Conservation (phyloP, 2,797 vertebrate genomes). For the Melanotaenia maccullochi region DNA sequence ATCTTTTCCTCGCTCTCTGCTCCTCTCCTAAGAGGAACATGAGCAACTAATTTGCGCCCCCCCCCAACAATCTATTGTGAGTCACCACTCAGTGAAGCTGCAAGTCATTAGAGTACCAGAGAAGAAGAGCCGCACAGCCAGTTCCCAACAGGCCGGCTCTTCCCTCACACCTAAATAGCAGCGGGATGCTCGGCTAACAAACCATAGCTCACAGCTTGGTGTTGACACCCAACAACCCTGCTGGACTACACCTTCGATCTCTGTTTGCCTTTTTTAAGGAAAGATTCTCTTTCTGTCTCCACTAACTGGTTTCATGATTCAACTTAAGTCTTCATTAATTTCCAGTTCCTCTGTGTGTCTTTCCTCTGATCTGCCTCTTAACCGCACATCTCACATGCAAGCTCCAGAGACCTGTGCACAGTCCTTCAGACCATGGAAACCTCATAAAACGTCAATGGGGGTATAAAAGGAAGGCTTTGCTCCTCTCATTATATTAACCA, state of each 20-base stretch:
- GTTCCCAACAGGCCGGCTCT: slow-evolving; percentile 61
- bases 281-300: slow-evolving; percentile 15
- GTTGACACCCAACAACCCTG: slow-evolving; percentile 35
- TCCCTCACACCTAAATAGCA: slow-evolving; percentile 53
- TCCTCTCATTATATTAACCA: slow-evolving; percentile 60
- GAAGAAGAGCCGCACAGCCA: slow-evolving; percentile 39
- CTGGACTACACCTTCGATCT: slow-evolving; percentile 44
- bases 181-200: slow-evolving; percentile 56
- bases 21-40: slow-evolving; percentile 34
- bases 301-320: slow-evolving; percentile 13
- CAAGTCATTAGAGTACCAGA: slow-evolving; percentile 46
- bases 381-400: slow-evolving; percentile 30
- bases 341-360: slow-evolving; percentile 1
- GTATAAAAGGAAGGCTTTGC: slow-evolving; percentile 51
- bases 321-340: slow-evolving; percentile 1
- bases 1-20: not conserved
- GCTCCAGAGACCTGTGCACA: slow-evolving; percentile 26
- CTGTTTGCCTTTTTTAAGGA: slow-evolving; percentile 26
- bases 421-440: slow-evolving; percentile 23
- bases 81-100: slow-evolving; percentile 54
- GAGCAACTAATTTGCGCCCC: slow-evolving; percentile 68
- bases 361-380: slow-evolving; percentile 52
- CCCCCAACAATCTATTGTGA: slow-evolving; percentile 62
- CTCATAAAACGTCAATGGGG: slow-evolving; percentile 58
- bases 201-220: slow-evolving; percentile 43